A percentile compares a stretch with the other conserved stretches of the same genome.
These are phyloP conservation scores for Mamestra configurata DNA, from an alignment of 1,140 invertebrate species.

Conservation along the genomic window DNA sequence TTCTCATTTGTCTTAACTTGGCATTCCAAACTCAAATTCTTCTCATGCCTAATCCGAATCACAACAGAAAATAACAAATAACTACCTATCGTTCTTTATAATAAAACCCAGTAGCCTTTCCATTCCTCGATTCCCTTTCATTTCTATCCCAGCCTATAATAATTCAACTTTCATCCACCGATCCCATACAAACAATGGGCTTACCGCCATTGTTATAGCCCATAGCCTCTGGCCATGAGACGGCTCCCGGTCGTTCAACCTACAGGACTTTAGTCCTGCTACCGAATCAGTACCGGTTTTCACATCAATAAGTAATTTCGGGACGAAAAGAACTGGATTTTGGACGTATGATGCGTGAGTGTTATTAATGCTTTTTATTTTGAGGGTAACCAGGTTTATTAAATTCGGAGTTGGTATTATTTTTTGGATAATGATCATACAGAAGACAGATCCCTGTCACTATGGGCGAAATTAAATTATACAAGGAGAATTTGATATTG, in stretches of 20 bases:
- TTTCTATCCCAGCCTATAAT: background rate
- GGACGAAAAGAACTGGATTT: conserved; percentile 1
- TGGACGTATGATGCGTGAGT: background rate
- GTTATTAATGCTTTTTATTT: background rate
- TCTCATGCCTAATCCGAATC: no score
- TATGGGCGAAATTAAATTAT: no score
- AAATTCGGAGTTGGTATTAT: background rate
- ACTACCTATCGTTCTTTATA: background rate
- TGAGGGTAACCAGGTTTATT: background rate
- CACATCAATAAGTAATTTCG: conserved; percentile 31
- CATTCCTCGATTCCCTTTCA: background rate
- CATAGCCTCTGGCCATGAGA: conserved; percentile 41
- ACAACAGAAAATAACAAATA: background rate
- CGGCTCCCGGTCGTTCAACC: conserved; percentile 48
- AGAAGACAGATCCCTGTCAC: no score
- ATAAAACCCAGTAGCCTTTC: conserved; percentile 1
- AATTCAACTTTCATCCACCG: conserved; percentile 2
- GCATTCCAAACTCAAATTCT: no score
- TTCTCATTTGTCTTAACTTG: background rate
- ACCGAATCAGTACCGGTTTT: conserved; percentile 47
- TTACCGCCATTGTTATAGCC: conserved; percentile 37
- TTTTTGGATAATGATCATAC: no score
- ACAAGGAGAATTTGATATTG: no score
- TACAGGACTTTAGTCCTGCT: conserved; percentile 43
- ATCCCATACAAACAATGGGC: conserved; percentile 34